Evolutionary conservation across 2,888 invertebrate species (phyloP).

Genomic region (Ophion ventricosus): DNA sequence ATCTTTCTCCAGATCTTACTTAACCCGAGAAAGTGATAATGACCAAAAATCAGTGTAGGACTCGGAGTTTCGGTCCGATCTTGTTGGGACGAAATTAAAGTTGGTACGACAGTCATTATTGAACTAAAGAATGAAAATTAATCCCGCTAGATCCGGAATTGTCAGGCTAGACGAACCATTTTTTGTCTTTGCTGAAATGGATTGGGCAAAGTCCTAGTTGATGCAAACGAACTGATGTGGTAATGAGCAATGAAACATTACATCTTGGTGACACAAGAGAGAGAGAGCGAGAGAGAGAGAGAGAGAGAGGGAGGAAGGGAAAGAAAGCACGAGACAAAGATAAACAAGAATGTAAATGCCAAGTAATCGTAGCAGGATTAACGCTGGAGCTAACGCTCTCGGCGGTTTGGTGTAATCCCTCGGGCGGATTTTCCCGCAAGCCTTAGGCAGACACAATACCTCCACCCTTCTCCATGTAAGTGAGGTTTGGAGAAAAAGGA

Average conservation of each 20-base stretch:
- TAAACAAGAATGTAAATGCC: slow-evolving; percentile 43
- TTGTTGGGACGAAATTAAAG: too few relatives aligned
- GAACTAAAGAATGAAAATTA: too few relatives aligned
- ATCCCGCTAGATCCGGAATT: too few relatives aligned
- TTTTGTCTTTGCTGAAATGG: too few relatives aligned
- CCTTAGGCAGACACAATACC: slow-evolving; percentile 29
- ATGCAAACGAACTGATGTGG: background rate
- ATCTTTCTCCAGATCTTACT: too few relatives aligned
- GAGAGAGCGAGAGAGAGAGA: background rate
- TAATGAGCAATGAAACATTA: background rate
- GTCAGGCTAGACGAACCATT: too few relatives aligned
- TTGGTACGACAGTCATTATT: too few relatives aligned
- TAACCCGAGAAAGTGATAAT: too few relatives aligned
- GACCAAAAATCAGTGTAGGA: too few relatives aligned
- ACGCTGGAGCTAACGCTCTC: slow-evolving; percentile 46
- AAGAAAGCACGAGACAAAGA: background rate
- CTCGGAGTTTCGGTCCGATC: too few relatives aligned
- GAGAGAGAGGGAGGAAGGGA: background rate
- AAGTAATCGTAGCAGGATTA: slow-evolving; percentile 58
- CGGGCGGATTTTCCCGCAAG: slow-evolving; percentile 45
- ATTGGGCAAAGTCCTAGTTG: background rate
- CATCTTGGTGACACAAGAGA: slow-evolving; percentile 12
- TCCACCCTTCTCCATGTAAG: background rate
- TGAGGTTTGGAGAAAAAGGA: background rate
- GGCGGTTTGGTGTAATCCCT: slow-evolving; percentile 46